A percentile compares a stretch with the other conserved stretches of the same genome.
These are phyloP conservation scores for Syrmaticus mikado DNA, from an alignment of 2,113 vertebrate genomes.

Conservation along the genomic window DNA sequence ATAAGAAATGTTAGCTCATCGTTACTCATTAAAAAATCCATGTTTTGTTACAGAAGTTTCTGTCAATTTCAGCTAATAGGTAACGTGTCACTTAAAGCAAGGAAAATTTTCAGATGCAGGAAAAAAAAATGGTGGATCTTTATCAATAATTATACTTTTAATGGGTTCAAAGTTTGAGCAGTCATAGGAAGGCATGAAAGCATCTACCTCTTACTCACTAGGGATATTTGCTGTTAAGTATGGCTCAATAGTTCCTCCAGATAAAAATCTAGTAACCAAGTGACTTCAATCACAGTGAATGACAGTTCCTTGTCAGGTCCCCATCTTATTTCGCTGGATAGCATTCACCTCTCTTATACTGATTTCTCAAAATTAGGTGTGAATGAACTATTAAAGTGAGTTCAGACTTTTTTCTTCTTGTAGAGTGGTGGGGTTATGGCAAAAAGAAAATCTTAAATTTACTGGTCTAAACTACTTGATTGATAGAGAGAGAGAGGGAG, in stretches of 20 bases:
- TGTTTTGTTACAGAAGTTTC: neutral
- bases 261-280: neutral
- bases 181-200: neutral
- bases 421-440: neutral
- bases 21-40: neutral
- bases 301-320: neutral
- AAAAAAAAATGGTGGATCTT: neutral
- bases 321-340: neutral
- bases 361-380: neutral
- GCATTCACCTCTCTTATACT: fast-evolving
- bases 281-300: neutral
- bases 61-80: neutral
- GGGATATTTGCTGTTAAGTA: neutral
- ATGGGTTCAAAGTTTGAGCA: neutral
- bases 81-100: neutral
- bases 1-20: neutral
- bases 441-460: neutral
- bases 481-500: neutral
- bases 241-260: neutral
- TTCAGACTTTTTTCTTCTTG: neutral
- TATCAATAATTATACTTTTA: neutral
- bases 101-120: neutral
- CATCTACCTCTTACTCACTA: neutral
- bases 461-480: neutral
- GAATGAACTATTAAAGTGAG: neutral